phyloP scores from a whole-genome alignment of 2,113 vertebrate genomes.

The Thymallus thymallus region DNA sequence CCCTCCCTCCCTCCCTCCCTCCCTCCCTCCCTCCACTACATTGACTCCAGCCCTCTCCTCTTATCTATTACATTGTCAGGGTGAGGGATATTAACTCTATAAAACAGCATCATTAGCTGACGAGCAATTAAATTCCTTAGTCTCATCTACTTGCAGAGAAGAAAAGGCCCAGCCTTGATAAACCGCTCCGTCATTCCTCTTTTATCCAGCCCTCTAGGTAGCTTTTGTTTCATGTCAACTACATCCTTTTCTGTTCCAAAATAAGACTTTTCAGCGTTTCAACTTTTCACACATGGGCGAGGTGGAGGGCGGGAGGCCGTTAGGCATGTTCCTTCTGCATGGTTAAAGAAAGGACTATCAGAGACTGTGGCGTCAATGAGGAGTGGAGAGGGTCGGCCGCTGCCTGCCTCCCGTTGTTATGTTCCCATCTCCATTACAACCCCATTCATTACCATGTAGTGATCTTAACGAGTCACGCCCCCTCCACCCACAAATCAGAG shows the following conservation, averaged over 20 bases:
- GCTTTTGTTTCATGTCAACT: conserved; percentile 37
- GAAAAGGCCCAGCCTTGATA: conserved; percentile 22
- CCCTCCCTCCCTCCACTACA: conserved; percentile 84
- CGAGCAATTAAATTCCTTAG: conserved; percentile 95
- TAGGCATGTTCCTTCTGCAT: conserved; percentile 1
- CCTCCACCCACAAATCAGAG: conserved; percentile 10
- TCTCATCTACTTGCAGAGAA: conserved; percentile 73
- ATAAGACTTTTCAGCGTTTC: conserved; percentile 22
- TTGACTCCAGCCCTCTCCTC: conserved; percentile 80
- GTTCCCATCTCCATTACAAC: conserved; percentile 26
- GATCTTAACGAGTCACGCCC: conserved; percentile 10
- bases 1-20: conserved; percentile 38
- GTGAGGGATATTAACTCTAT: conserved; percentile 91
- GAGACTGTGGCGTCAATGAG: conserved; percentile 13
- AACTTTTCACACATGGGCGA: background rate
- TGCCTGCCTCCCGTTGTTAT: background rate
- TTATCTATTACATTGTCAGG: conserved; percentile 85
- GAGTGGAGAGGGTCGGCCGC: background rate
- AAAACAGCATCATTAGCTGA: conserved; percentile 90
- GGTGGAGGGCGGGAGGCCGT: background rate
- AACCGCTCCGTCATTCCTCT: conserved; percentile 16
- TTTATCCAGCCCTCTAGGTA: conserved; percentile 10
- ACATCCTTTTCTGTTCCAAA: conserved; percentile 14
- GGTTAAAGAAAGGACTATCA: background rate
- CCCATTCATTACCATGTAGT: conserved; percentile 25